Conservation (phyloP, 2,888 invertebrate species). For the Cepaea hortensis region DNA sequence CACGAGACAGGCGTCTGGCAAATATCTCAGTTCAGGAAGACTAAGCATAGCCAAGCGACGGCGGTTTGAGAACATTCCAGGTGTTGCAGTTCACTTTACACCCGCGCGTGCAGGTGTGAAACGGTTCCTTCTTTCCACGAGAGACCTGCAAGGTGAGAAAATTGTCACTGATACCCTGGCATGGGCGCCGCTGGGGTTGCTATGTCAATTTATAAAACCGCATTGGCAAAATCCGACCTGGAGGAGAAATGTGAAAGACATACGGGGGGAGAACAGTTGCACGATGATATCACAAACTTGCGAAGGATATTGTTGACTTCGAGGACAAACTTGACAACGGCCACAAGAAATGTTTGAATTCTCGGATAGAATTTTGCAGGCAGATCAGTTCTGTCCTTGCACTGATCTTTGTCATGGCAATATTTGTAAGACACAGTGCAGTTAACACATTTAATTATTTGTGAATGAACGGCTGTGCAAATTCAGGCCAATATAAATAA, state of each 20-base stretch:
- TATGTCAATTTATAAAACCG: slow-evolving; percentile 31
- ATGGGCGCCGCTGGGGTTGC: slow-evolving; percentile 5
- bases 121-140: slow-evolving; percentile 8
- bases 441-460: too few species aligned
- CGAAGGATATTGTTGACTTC: background rate
- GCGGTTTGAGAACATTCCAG: slow-evolving; percentile 32
- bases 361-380: too few species aligned
- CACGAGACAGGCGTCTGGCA: background rate
- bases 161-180: slow-evolving; percentile 21
- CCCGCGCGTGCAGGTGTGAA: slow-evolving; percentile 28
- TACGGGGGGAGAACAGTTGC: background rate
- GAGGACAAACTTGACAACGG: background rate
- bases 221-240: slow-evolving; percentile 6
- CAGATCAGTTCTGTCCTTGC: too few species aligned
- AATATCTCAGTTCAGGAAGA: background rate
- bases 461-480: too few species aligned
- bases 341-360: too few species aligned
- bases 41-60: background rate
- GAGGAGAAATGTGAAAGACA: background rate
- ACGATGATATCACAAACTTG: background rate
- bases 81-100: slow-evolving; percentile 15
- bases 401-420: too few species aligned
- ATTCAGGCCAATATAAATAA: too few species aligned
- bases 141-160: slow-evolving; percentile 26
- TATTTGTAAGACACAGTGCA: too few species aligned